Percentiles rank a stretch among this genome's conserved stretches.
These are phyloP conservation scores for Andricus curvator DNA, from an alignment of 2,888 invertebrate genomes.

Conservation along the genomic window DNA sequence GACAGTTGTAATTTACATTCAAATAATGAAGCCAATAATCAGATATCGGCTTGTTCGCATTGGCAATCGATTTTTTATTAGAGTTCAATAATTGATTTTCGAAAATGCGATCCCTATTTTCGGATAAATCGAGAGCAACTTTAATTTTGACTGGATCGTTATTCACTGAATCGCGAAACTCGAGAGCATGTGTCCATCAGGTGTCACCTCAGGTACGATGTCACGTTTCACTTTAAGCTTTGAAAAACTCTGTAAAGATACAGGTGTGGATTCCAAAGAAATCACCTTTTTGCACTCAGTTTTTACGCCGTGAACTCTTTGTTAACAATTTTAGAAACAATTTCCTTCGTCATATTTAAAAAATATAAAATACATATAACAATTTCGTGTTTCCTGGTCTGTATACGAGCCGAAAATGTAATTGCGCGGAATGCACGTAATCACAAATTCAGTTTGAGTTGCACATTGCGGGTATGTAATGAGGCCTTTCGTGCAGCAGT, in stretches of 20 bases:
- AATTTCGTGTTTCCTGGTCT: background rate
- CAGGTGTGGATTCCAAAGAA: background rate
- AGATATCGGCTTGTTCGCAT: too few relatives aligned
- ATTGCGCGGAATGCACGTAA: slow-evolving; percentile 15
- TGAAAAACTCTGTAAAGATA: background rate
- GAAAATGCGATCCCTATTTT: background rate
- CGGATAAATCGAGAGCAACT: background rate
- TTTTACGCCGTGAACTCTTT: too few relatives aligned
- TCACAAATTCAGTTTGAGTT: slow-evolving; percentile 7
- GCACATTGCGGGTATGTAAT: slow-evolving; percentile 13
- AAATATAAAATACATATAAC: too few relatives aligned
- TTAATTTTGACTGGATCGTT: background rate
- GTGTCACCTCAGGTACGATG: background rate
- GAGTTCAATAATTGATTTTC: background rate
- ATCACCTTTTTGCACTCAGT: too few relatives aligned
- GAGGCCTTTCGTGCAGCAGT: slow-evolving; percentile 27
- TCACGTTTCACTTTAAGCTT: background rate
- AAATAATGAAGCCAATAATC: background rate
- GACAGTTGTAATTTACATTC: background rate
- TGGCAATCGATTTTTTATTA: too few relatives aligned
- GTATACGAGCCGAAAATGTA: background rate
- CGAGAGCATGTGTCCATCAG: background rate
- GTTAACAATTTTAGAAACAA: too few relatives aligned
- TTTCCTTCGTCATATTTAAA: too few relatives aligned
- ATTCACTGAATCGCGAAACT: background rate